phyloP scores from a whole-genome alignment of 2,888 invertebrate species.

The Argynnis bischoffii region DNA sequence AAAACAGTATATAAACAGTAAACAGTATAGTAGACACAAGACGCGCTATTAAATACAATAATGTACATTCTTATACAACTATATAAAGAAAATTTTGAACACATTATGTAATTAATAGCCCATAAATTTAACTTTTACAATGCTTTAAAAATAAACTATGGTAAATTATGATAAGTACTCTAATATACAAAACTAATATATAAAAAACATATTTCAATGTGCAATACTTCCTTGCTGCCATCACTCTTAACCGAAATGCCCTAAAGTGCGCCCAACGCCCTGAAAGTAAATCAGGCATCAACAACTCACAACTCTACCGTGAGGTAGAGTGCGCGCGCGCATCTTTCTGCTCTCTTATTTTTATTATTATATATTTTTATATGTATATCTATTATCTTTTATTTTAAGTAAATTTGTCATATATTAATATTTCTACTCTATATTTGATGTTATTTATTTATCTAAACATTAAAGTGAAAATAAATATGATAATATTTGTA shows the following conservation, averaged over 20 bases:
- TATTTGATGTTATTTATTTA: background rate
- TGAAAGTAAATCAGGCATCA: constrained; percentile 18
- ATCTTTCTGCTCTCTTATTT: background rate
- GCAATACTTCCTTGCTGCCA: constrained; percentile 24
- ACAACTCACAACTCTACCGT: constrained; percentile 24
- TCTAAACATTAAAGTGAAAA: background rate
- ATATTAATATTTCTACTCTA: background rate
- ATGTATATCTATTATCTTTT: too few relatives aligned
- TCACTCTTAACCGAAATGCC: constrained; percentile 18
- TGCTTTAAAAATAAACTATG: too few relatives aligned
- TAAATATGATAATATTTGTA: background rate
- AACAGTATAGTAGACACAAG: too few relatives aligned
- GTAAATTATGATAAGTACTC: too few relatives aligned
- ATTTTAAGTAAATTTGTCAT: background rate
- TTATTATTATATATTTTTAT: constrained; percentile 4
- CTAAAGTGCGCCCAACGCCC: constrained; percentile 26
- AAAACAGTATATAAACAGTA: too few relatives aligned
- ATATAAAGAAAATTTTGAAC: too few relatives aligned
- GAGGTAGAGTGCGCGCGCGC: constrained; percentile 18
- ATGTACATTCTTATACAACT: too few relatives aligned
- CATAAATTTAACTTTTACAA: too few relatives aligned
- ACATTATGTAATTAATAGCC: too few relatives aligned
- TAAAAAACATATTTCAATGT: background rate
- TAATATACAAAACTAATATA: too few relatives aligned
- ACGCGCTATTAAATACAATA: too few relatives aligned